Evolutionary conservation across 2,888 invertebrate species (phyloP).

Genomic region (Hyles lineata): DNA sequence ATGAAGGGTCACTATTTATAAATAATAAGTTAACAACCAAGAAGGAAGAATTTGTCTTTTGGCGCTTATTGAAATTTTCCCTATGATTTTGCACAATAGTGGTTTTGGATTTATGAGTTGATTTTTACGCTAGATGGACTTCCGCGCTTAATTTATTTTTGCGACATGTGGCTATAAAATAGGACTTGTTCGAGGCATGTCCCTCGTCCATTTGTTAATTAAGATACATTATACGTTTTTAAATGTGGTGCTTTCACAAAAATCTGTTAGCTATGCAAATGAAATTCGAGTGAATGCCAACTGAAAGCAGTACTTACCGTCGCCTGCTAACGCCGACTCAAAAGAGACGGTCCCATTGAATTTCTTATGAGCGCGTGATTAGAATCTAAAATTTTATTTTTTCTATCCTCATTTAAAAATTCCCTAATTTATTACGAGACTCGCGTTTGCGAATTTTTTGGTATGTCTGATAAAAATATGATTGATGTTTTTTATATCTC

Average conservation of each 20-base stretch:
- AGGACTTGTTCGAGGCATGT: background rate
- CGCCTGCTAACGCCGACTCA: conserved; percentile 19
- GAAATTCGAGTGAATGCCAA: conserved; percentile 23
- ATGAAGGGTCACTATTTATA: no score
- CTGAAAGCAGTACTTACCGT: conserved; percentile 12
- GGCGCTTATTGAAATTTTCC: no score
- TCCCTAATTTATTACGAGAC: conserved; percentile 11
- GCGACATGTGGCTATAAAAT: no score
- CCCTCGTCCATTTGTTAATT: conserved; percentile 26
- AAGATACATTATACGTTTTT: conserved; percentile 10
- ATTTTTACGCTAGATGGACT: no score
- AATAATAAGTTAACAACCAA: no score
- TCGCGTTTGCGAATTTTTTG: background rate
- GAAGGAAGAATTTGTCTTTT: no score
- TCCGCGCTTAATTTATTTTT: no score
- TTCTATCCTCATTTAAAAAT: conserved; percentile 2
- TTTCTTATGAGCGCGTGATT: conserved; percentile 26
- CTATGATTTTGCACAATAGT: no score
- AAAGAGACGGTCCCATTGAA: conserved; percentile 26
- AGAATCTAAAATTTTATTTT: conserved; percentile 24
- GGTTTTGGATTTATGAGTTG: no score
- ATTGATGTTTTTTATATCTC: background rate
- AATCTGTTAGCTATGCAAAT: conserved; percentile 26
- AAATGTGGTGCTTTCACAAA: conserved; percentile 20
- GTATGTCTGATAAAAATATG: background rate